A percentile compares a stretch with the other conserved stretches of the same genome.
These are phyloP conservation scores for Ivindomyrus marchei DNA, from an alignment of 2,113 vertebrate species.

Conservation along the genomic window DNA sequence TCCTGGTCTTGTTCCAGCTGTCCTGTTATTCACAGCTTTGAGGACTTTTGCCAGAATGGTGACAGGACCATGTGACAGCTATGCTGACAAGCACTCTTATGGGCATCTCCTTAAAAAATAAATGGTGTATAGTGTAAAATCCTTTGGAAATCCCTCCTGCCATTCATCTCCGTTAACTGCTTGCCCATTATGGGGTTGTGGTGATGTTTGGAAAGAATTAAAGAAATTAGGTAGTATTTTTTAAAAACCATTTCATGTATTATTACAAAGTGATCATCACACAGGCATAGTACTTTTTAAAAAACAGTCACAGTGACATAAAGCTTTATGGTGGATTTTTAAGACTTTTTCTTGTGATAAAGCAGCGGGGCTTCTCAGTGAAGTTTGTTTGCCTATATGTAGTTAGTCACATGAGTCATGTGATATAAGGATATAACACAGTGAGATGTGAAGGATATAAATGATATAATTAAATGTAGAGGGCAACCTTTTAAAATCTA, in stretches of 20 bases:
- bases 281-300: not conserved
- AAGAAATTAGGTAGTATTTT: not conserved
- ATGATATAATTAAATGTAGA: not conserved
- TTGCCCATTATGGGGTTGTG: not conserved
- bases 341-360: not conserved
- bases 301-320: not conserved
- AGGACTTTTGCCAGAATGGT: not conserved
- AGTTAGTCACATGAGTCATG: not conserved
- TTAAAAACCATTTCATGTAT: not conserved
- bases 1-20: not conserved
- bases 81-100: not conserved
- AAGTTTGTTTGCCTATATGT: not conserved
- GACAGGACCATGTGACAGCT: not conserved
- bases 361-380: not conserved
- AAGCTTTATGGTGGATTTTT: not conserved
- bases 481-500: not conserved
- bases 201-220: not conserved
- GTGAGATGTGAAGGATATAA: not conserved
- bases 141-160: not conserved
- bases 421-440: not conserved
- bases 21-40: not conserved
- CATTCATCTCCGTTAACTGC: not conserved
- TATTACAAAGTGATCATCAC: not conserved
- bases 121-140: not conserved
- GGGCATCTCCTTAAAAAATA: not conserved